phyloP scores from a whole-genome alignment of 2,888 invertebrate species.

The Eupithecia subumbrata region DNA sequence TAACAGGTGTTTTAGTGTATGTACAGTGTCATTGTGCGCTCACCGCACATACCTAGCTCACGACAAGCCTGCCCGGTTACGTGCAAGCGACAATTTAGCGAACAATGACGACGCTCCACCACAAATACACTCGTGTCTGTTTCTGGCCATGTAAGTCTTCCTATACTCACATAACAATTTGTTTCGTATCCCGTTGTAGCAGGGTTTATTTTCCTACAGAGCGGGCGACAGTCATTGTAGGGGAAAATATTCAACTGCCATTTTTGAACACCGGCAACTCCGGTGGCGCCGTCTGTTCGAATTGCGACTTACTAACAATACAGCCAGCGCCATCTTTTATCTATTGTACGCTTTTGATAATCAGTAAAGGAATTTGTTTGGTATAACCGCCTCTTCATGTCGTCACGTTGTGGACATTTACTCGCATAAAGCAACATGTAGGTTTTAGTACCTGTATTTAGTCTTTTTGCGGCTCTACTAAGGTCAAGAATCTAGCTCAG shows the following conservation, averaged over 20 bases:
- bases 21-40: conserved; percentile 77
- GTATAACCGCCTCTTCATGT: conserved; percentile 53
- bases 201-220: conserved; percentile 54
- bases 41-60: conserved; percentile 76
- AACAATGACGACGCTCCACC: conserved; percentile 82
- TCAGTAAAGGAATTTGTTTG: conserved; percentile 70
- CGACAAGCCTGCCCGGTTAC: conserved; percentile 81
- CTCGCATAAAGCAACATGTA: not conserved
- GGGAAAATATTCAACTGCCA: conserved; percentile 83
- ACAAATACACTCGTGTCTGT: conserved; percentile 77
- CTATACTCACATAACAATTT: conserved; percentile 47
- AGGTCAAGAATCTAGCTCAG: not conserved
- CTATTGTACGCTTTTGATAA: conserved; percentile 79
- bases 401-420: conserved; percentile 26
- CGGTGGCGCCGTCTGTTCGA: conserved; percentile 82
- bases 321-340: conserved; percentile 79
- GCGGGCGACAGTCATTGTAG: conserved; percentile 56
- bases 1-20: conserved; percentile 83
- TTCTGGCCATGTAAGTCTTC: conserved; percentile 74
- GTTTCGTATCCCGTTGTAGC: conserved; percentile 47
- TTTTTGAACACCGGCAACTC: conserved; percentile 81
- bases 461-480: not conserved
- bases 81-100: conserved; percentile 83
- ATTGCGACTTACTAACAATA: conserved; percentile 75
- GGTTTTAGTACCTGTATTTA: not conserved